A percentile compares a stretch with the other conserved stretches of the same genome.
These are phyloP conservation scores for Buphagus erythrorhynchus DNA, from an alignment of 2,797 vertebrate genomes.

Conservation along the genomic window DNA sequence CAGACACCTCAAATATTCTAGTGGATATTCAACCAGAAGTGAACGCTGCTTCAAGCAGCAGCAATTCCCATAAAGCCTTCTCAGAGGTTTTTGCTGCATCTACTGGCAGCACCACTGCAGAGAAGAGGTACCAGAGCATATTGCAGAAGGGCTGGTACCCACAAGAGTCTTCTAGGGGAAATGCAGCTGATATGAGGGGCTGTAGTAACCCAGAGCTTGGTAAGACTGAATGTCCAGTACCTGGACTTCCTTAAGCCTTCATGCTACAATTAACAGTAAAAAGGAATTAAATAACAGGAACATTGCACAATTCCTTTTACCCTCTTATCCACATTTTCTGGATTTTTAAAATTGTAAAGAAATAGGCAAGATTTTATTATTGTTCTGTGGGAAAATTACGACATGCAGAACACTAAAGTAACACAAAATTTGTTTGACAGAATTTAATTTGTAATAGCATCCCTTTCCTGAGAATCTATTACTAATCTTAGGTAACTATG, in stretches of 20 bases:
- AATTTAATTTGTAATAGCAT: neutral
- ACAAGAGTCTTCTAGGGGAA: neutral
- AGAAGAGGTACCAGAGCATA: neutral
- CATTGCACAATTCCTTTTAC: neutral
- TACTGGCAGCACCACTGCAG: neutral
- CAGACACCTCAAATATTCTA: conserved; percentile 10
- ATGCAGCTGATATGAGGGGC: neutral
- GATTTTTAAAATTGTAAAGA: neutral
- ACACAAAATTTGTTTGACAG: neutral
- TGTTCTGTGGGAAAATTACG: neutral
- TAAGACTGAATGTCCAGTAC: neutral
- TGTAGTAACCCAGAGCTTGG: neutral
- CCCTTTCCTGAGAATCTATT: neutral
- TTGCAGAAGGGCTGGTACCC: neutral
- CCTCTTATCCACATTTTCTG: neutral
- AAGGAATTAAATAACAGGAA: neutral
- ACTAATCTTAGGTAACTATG: neutral
- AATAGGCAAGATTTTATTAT: neutral
- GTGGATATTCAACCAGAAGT: conserved; percentile 13
- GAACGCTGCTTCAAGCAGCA: conserved; percentile 39
- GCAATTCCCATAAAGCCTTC: conserved; percentile 4
- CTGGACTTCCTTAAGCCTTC: neutral
- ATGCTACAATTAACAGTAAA: neutral
- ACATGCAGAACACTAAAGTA: neutral
- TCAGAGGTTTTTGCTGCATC: conserved; percentile 11